Evolutionary conservation across 1,140 invertebrate genomes (phyloP), one percentile per base, ranked within the genome.

Genomic region (Ptiloglossa arizonensis): DNA sequence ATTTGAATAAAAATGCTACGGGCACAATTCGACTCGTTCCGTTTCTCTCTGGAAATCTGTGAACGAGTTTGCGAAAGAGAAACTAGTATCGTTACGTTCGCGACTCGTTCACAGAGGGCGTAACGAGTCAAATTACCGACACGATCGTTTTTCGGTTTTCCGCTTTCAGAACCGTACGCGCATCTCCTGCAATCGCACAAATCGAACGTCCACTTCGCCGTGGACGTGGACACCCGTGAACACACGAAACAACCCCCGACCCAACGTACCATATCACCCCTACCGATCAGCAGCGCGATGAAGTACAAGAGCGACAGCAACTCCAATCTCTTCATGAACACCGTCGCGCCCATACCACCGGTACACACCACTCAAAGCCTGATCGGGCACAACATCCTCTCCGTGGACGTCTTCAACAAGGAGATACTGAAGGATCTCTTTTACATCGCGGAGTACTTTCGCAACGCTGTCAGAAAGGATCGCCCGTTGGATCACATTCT

Each of bases 361-460:
- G 27, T 79, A 32, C 67, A 84, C 22, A 62, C 84, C n/a, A 79
- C 87, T 29, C 94, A 95, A 66, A 95, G 94, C 22, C 89, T 98
- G 17, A 92, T 94, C 59, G 96, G 96, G 9, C 96, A 97, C 87
- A 96, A 98, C 89, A 95, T 99, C 69, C 91, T 99, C 0, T 94
- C 95, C 15, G 97, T 98, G 1, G 95, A 97, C 83, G 96, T 96
- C 88, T 98, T 99, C 85, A 96, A 90, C 66, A 98, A 98, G 92
- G 97, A 98, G 63, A 96, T 97, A 86, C 91, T 99, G 0, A 98
- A 99, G 90, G 96, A 97, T 59, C 95, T 99, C 76, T 99, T 99
- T 90, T 97, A 99, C 92, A 91, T 99, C 50, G 98, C 99, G 0
- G 97, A 98, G 90, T 95, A 96, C 71, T 96, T 98, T 88, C 95